Conservation (phyloP, 2,113 vertebrate genomes). For the Phrynosoma platyrhinos region DNA sequence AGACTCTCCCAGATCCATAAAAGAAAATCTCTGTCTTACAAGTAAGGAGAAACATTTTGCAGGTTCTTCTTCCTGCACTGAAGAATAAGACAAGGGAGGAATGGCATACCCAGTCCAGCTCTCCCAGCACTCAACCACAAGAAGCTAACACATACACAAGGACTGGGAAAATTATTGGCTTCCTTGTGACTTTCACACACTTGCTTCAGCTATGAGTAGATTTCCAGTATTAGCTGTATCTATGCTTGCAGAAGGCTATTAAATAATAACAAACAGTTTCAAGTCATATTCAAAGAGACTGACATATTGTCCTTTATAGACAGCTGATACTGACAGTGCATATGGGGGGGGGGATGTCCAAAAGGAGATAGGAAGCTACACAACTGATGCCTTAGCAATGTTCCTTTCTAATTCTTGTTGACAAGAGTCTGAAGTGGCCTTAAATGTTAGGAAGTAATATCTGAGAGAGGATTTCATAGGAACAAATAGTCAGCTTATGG, state of each 20-base stretch:
- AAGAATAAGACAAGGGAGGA: too few species aligned
- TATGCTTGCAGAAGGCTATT: neutral
- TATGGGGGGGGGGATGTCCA: constrained; percentile 1
- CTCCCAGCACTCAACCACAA: too few species aligned
- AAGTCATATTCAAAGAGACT: constrained; percentile 2
- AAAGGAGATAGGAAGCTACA: neutral
- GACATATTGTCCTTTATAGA: neutral
- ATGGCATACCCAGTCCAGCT: too few species aligned
- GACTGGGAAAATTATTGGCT: too few species aligned
- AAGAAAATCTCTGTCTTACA: too few species aligned
- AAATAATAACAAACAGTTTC: neutral
- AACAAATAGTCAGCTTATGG: constrained; percentile 29
- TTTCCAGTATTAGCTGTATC: neutral
- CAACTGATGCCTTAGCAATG: constrained; percentile 19
- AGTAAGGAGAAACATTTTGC: too few species aligned
- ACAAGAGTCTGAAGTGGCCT: neutral
- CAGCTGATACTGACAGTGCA: neutral
- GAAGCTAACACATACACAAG: too few species aligned
- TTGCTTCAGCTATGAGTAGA: neutral
- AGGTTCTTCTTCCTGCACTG: too few species aligned
- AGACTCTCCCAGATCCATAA: too few species aligned
- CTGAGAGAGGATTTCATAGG: constrained; percentile 1
- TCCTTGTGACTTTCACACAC: neutral
- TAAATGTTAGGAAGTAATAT: neutral
- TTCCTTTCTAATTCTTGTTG: constrained; percentile 30